Base-by-base conservation (phyloP, 2,113 vertebrate genomes). In the Ceyx melanurus region DNA sequence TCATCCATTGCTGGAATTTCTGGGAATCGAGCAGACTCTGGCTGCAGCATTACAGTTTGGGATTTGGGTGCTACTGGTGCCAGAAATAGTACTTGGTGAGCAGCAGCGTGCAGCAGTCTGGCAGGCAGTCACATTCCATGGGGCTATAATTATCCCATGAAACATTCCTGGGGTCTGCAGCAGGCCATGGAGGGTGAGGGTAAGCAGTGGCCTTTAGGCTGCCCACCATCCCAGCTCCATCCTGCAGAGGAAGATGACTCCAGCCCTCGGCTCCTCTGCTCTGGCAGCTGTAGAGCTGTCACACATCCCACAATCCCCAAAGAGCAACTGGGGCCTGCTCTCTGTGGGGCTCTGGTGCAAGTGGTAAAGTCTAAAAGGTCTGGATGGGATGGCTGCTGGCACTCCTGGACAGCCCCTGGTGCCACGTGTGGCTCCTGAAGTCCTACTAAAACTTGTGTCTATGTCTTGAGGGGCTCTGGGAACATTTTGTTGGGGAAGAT, bases 191-290 rank as follows among this genome's bases (percentile, higher is more conserved):
- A 6, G 9, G 10, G 10, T 53, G 60, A 83, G 53, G 54, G 37
- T 42, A 31, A 48, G 58, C 62, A 31, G 45, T 0, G 10, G 21
- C 78, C 82, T 88, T 68, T 19, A 7, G 62, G 74, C 81, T 61
- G 46, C 51, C 61, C 67, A 58, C 50, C 68, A 72, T 31, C 56
- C 57, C 76, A 14, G 33, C 50, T 57, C 56, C 8, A 6, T 72
- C 48, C 90, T 6, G 0, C 56, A 25, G 33, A 42, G 45, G 77
- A 54, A 89, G n/a, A 42, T 86, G 89, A 87, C 78, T 54, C 77
- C 77, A 37, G 51, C 33, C 37, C 42, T 82, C 0, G 0, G 29
- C 23, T 75, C 42, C 1, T 0, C 33, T 0, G 0, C 54, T 85
- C 14, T 0, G 1, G 28, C 22, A 74, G 56, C 67, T 58, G 64